These are phyloP conservation scores for Anagrus nilaparvatae DNA, from an alignment of 1,140 invertebrate genomes.

Conservation along the genomic window DNA sequence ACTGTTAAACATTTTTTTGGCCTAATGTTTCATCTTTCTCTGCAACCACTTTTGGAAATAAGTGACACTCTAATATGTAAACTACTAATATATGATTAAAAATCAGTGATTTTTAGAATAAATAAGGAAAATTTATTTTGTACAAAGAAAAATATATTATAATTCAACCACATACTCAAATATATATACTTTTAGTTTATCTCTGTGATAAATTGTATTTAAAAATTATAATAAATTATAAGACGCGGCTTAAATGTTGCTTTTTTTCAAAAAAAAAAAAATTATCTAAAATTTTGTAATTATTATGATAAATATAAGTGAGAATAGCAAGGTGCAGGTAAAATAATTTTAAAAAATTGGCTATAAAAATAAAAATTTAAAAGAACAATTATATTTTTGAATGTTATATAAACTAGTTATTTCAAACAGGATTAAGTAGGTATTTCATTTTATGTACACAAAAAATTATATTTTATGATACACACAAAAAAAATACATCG, in stretches of 20 bases:
- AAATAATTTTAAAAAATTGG: conserved; percentile 13
- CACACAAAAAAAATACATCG: too few relatives aligned
- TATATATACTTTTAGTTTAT: conserved; percentile 39
- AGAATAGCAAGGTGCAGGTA: conserved; percentile 9
- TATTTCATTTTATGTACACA: too few relatives aligned
- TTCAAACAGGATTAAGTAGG: too few relatives aligned
- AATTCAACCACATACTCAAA: conserved; percentile 18
- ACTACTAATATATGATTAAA: conserved; percentile 20
- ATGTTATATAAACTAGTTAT: too few relatives aligned
- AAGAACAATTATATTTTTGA: too few relatives aligned
- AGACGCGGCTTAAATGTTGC: conserved; percentile 36
- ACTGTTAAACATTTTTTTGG: too few relatives aligned
- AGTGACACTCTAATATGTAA: conserved; percentile 12
- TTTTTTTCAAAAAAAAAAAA: conserved; percentile 34
- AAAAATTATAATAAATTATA: conserved; percentile 35
- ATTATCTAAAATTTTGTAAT: conserved; percentile 15
- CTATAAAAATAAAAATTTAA: conserved; percentile 8
- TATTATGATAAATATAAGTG: too few relatives aligned
- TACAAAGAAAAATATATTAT: conserved; percentile 27
- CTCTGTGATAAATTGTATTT: conserved; percentile 42
- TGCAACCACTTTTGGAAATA: conserved; percentile 10
- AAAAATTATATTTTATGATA: too few relatives aligned
- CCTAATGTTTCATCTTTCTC: too few relatives aligned
- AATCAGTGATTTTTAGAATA: conserved; percentile 21
- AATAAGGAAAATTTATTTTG: conserved; percentile 23